These are phyloP conservation scores for Eriocheir sinensis DNA, from an alignment of 1,140 invertebrate genomes.

Conservation along the genomic window DNA sequence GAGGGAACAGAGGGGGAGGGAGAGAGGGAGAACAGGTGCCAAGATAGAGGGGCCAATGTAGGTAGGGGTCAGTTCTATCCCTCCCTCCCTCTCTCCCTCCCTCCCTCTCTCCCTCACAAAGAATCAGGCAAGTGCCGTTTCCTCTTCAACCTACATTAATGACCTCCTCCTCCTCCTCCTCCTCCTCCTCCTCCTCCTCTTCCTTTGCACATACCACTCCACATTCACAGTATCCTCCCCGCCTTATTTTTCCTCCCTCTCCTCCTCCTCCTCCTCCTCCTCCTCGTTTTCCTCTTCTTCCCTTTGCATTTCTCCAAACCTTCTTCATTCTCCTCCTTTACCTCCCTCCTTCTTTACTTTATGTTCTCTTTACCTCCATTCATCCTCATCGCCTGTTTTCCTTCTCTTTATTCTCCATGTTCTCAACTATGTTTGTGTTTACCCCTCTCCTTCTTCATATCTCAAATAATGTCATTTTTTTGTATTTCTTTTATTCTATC, in stretches of 20 bases:
- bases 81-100: constrained; percentile 6
- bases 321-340: neutral
- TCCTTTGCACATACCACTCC: neutral
- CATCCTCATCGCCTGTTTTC: no score
- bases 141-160: neutral
- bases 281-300: no score
- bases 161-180: neutral
- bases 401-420: no score
- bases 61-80: neutral
- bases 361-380: no score
- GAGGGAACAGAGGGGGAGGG: neutral
- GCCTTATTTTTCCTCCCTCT: neutral
- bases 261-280: neutral
- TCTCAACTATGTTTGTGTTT: neutral
- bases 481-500: neutral
- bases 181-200: neutral
- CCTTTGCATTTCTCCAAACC: neutral
- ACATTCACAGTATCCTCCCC: no score
- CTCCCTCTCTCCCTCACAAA: neutral
- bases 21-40: neutral
- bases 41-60: neutral
- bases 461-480: neutral
- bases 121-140: constrained; percentile 2
- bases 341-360: neutral
- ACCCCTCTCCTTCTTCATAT: neutral